phyloP scores from a whole-genome alignment of 1,140 invertebrate species.

The Heliconius hermathena region DNA sequence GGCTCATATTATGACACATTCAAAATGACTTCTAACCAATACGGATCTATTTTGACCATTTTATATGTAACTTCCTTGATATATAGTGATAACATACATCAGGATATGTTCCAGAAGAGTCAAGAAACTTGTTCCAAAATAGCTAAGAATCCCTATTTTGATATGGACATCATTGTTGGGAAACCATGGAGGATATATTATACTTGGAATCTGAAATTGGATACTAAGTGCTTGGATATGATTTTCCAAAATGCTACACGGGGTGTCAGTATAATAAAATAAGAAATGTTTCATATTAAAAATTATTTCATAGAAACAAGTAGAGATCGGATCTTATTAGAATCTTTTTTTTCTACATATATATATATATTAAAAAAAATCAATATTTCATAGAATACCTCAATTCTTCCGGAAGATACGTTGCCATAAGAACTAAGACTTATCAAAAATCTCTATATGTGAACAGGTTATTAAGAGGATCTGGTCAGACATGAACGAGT shows the following conservation, averaged over 20 bases:
- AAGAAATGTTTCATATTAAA: no score
- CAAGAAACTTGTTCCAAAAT: conserved; percentile 47
- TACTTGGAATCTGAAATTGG: conserved; percentile 62
- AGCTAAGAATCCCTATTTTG: conserved; percentile 57
- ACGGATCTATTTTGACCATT: neutral
- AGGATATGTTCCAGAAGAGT: conserved; percentile 37
- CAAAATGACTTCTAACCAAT: conserved; percentile 9
- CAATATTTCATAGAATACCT: no score
- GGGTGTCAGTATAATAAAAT: conserved; percentile 42
- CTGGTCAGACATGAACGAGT: conserved; percentile 65
- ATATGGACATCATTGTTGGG: conserved; percentile 53
- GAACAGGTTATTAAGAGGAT: conserved; percentile 56
- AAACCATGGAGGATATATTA: conserved; percentile 63
- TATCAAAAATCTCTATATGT: neutral
- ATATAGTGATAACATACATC: conserved; percentile 18
- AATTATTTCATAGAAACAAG: neutral
- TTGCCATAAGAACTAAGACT: neutral
- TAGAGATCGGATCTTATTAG: no score
- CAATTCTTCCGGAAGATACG: no score
- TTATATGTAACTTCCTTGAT: neutral
- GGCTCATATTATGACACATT: neutral
- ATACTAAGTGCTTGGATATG: conserved; percentile 60
- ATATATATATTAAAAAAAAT: no score
- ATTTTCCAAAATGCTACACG: conserved; percentile 54
- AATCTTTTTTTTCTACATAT: no score